Percentiles rank a stretch among this genome's conserved stretches.
phyloP scores from a whole-genome alignment of 2,113 vertebrate genomes.

The Macroglossus sobrinus region DNA sequence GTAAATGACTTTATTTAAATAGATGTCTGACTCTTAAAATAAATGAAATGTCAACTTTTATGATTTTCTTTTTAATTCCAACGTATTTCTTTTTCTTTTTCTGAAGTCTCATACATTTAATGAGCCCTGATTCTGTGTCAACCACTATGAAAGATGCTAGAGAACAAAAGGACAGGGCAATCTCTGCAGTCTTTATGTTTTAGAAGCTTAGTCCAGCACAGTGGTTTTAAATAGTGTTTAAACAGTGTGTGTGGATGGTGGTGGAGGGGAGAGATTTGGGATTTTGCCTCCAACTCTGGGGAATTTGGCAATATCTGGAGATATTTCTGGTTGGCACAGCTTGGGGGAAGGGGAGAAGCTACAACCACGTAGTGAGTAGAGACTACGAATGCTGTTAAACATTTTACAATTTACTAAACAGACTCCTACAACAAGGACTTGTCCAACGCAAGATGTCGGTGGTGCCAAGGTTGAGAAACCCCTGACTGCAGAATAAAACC shows the following conservation, averaged over 20 bases:
- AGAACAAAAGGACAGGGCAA: background rate
- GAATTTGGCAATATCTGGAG: background rate
- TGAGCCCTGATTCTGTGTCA: background rate
- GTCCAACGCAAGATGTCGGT: background rate
- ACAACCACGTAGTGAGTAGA: background rate
- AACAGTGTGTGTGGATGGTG: background rate
- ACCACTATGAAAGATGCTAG: background rate
- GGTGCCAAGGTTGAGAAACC: background rate
- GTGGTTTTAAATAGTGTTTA: background rate
- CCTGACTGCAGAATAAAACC: background rate
- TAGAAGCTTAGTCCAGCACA: background rate
- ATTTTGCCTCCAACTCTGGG: background rate
- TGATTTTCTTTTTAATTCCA: conserved; percentile 23
- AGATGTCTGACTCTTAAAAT: background rate
- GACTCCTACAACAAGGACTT: background rate
- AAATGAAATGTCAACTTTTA: background rate
- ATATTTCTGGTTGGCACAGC: background rate
- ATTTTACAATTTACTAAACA: background rate
- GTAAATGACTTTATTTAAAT: background rate
- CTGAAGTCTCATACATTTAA: background rate
- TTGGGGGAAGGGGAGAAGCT: background rate
- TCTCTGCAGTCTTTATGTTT: background rate
- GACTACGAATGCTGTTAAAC: background rate
- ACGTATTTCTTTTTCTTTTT: background rate
- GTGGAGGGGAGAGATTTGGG: too few relatives aligned